phyloP scores from a whole-genome alignment of 2,888 invertebrate genomes.

The Chymomyza procnemis region DNA sequence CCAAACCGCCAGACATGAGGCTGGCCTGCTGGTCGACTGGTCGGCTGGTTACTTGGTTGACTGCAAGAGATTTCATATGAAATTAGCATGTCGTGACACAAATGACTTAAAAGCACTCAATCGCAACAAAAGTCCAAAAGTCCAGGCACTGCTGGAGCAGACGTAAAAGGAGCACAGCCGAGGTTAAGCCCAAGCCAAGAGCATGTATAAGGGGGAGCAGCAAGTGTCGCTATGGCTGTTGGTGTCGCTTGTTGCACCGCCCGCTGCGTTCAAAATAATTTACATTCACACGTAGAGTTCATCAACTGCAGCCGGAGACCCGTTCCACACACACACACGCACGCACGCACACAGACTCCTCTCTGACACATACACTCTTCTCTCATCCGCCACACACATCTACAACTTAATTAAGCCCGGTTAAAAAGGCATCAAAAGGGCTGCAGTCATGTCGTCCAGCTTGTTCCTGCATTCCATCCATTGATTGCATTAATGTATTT shows the following conservation, averaged over 20 bases:
- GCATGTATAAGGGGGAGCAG: constrained; percentile 32
- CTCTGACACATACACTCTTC: too few species aligned
- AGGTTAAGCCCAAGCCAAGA: constrained; percentile 5
- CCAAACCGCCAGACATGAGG: constrained; percentile 64
- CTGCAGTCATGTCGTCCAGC: constrained; percentile 32
- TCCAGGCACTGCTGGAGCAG: too few species aligned
- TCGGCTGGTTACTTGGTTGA: constrained; percentile 16
- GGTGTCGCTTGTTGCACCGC: constrained; percentile 42
- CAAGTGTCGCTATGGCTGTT: constrained; percentile 61
- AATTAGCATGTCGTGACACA: constrained; percentile 75
- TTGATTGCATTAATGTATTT: constrained; percentile 74
- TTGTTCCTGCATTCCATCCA: constrained; percentile 37
- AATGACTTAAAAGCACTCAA: constrained; percentile 75
- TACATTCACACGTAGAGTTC: constrained; percentile 73
- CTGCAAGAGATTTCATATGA: constrained; percentile 75
- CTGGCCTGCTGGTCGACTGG: constrained; percentile 5
- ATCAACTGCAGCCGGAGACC: constrained; percentile 50
- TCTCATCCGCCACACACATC: constrained; percentile 32
- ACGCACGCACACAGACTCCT: constrained; percentile 10
- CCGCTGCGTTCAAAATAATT: constrained; percentile 73
- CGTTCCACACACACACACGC: constrained; percentile 4
- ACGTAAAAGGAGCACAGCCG: background rate
- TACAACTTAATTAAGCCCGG: constrained; percentile 63
- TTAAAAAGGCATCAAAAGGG: constrained; percentile 40
- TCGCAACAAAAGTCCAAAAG: constrained; percentile 52